phyloP scores from a whole-genome alignment of 1,140 invertebrate species.

The Cephus cinctus region DNA sequence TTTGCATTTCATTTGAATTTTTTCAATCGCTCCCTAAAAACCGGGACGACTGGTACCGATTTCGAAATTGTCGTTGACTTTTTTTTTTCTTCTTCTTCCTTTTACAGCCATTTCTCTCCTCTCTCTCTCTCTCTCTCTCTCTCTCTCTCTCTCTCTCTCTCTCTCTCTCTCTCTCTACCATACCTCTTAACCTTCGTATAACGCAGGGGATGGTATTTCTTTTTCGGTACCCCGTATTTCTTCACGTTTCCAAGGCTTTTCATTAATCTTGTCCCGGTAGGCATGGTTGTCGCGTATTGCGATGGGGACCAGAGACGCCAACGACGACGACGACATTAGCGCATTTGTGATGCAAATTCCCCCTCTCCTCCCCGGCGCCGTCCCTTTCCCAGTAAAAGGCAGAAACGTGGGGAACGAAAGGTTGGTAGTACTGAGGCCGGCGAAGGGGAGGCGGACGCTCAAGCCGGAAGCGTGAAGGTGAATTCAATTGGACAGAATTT shows the following conservation, averaged over 20 bases:
- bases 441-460: conserved; percentile 3
- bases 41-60: conserved; percentile 5
- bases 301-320: conserved; percentile 5
- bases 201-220: neutral
- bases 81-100: neutral
- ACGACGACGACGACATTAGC: conserved; percentile 26
- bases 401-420: no score
- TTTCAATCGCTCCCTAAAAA: conserved; percentile 27
- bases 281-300: conserved; percentile 10
- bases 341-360: conserved; percentile 40
- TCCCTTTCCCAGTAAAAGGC: no score
- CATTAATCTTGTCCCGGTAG: conserved; percentile 32
- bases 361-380: conserved; percentile 1
- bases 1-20: conserved; percentile 40
- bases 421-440: conserved; percentile 1
- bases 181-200: no score
- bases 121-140: conserved; percentile 5
- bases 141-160: neutral
- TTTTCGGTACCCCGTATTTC: conserved; percentile 18
- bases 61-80: conserved; percentile 1
- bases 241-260: conserved; percentile 28
- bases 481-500: conserved; percentile 16
- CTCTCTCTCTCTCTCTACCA: conserved; percentile 7
- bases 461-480: neutral
- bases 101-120: neutral